A percentile compares a stretch with the other conserved stretches of the same genome.
These are phyloP conservation scores for Drosophila kambysellisi DNA, from an alignment of 2,888 invertebrate species.

Conservation along the genomic window DNA sequence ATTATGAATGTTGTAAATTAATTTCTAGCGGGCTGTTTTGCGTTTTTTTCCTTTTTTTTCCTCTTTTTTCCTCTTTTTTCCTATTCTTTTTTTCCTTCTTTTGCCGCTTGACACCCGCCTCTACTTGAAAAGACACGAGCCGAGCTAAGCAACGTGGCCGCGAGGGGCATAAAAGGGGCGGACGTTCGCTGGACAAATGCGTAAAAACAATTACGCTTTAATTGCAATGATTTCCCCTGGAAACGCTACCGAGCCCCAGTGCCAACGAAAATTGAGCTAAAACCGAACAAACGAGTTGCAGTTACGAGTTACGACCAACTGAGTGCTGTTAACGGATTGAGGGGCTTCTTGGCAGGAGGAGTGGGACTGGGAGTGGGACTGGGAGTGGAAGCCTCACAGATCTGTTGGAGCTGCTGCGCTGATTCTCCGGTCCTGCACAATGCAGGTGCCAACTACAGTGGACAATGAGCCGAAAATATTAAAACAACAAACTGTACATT, in stretches of 20 bases:
- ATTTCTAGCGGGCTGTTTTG: conserved; percentile 53
- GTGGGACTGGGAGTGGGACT: background rate
- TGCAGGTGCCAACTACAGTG: conserved; percentile 47
- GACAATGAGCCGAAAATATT: conserved; percentile 10
- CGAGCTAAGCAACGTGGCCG: conserved; percentile 54
- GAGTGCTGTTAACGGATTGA: background rate
- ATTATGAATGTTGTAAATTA: conserved; percentile 80
- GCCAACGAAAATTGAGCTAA: conserved; percentile 60
- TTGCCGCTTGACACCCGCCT: conserved; percentile 23
- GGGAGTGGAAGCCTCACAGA: conserved; percentile 1
- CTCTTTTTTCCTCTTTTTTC: conserved; percentile 3
- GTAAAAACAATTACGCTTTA: conserved; percentile 83
- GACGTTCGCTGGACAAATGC: conserved; percentile 69
- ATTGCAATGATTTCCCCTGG: conserved; percentile 84
- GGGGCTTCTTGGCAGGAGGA: background rate
- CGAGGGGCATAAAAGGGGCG: background rate
- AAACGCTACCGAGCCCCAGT: conserved; percentile 45
- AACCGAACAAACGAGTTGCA: conserved; percentile 41
- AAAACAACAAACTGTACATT: background rate
- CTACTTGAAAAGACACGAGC: conserved; percentile 71
- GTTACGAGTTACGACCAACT: conserved; percentile 23
- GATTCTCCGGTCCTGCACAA: conserved; percentile 26
- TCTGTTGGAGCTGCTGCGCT: conserved; percentile 6
- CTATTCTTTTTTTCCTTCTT: background rate
- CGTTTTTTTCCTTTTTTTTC: background rate